Evolutionary conservation across 1,140 invertebrate species (phyloP).

Genomic region (Branchinecta lindahli): DNA sequence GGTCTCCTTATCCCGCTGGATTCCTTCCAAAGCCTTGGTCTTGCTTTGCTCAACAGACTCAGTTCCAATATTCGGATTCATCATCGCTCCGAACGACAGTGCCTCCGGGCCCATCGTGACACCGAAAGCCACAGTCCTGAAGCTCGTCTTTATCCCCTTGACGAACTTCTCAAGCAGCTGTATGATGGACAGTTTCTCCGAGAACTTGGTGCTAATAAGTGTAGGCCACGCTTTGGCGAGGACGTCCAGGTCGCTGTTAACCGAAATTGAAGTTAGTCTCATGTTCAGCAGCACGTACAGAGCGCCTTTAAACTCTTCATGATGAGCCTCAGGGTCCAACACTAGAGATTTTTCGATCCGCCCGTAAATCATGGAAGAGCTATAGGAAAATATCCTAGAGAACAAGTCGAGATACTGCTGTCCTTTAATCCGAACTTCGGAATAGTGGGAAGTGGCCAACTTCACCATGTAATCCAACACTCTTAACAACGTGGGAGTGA

Average conservation of each 20-base stretch:
- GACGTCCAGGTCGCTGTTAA: conserved; percentile 56
- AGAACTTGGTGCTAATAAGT: conserved; percentile 49
- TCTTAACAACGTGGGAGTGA: conserved; percentile 41
- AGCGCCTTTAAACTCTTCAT: conserved; percentile 59
- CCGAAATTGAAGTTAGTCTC: conserved; percentile 43
- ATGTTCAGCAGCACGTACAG: conserved; percentile 56
- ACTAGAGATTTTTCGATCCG: neutral
- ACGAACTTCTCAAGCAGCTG: conserved; percentile 47
- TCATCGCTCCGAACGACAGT: neutral
- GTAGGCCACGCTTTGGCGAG: conserved; percentile 55
- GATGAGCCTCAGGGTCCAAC: conserved; percentile 39
- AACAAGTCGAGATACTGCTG: conserved; percentile 14
- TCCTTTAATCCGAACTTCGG: conserved; percentile 35
- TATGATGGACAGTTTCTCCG: conserved; percentile 64
- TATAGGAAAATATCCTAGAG: conserved; percentile 12
- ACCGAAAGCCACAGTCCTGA: conserved; percentile 21
- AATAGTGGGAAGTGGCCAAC: conserved; percentile 49
- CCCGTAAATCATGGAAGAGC: neutral
- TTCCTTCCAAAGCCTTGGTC: neutral
- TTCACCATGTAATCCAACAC: conserved; percentile 47
- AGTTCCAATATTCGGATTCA: neutral
- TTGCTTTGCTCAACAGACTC: neutral
- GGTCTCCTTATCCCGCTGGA: neutral
- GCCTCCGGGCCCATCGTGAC: neutral
- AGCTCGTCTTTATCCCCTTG: conserved; percentile 34